These are phyloP conservation scores for Falco naumanni DNA, from an alignment of 2,797 vertebrate genomes.

Conservation along the genomic window DNA sequence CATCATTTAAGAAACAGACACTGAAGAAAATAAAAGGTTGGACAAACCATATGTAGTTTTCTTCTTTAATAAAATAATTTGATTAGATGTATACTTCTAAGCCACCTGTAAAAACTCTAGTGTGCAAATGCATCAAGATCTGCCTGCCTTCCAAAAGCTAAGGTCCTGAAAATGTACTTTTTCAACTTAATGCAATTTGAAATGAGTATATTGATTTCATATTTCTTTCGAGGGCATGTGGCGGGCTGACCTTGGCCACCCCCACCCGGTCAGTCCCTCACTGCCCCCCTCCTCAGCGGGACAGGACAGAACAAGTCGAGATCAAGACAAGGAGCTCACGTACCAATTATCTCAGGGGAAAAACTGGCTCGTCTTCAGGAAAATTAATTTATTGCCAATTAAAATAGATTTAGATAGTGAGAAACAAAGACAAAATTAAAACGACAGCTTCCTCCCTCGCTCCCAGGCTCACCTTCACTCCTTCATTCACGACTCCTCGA, in stretches of 20 bases:
- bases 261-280: fast-evolving
- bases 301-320: not conserved
- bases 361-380: not conserved
- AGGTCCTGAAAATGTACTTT: not conserved
- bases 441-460: fast-evolving
- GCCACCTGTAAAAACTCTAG: not conserved
- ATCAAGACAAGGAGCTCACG: fast-evolving
- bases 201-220: not conserved
- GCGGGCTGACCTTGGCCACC: not conserved
- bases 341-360: not conserved
- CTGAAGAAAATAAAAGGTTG: not conserved
- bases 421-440: not conserved
- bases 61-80: not conserved
- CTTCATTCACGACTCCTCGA: fast-evolving
- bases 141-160: not conserved
- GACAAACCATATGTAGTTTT: not conserved
- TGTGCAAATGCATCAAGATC: not conserved
- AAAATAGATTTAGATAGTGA: not conserved
- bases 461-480: not conserved
- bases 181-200: not conserved
- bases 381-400: not conserved
- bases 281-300: not conserved
- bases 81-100: not conserved
- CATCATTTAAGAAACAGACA: not conserved
- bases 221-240: not conserved